phyloP scores from a whole-genome alignment of 2,797 vertebrate species.

The Helarctos malayanus region DNA sequence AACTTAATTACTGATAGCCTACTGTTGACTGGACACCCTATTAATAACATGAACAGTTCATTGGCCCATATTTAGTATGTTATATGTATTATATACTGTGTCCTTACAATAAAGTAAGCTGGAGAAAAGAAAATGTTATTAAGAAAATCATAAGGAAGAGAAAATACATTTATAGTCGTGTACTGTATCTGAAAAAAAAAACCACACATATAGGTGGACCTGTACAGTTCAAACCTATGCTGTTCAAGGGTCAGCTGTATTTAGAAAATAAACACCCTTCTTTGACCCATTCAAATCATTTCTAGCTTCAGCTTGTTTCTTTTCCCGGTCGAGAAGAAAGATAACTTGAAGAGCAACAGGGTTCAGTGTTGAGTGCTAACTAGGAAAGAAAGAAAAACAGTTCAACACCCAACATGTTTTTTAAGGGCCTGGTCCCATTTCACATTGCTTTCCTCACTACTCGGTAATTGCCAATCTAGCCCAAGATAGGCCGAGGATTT shows the following conservation, averaged over 20 bases:
- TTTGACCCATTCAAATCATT: not conserved
- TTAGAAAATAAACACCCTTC: not conserved
- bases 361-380: not conserved
- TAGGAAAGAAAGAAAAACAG: not conserved
- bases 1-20: not conserved
- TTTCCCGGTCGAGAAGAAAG: not conserved
- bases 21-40: not conserved
- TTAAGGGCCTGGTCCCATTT: slow-evolving; percentile 35
- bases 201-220: not conserved
- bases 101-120: not conserved
- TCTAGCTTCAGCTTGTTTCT: not conserved
- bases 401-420: not conserved
- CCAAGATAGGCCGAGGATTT: slow-evolving; percentile 57
- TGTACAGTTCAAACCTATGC: not conserved
- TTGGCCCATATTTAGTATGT: not conserved
- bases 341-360: not conserved
- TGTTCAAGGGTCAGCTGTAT: not conserved
- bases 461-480: slow-evolving; percentile 48
- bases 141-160: not conserved
- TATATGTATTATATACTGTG: not conserved
- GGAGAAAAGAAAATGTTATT: not conserved
- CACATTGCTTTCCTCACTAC: slow-evolving; percentile 54
- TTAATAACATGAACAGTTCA: not conserved
- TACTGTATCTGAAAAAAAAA: not conserved
- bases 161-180: not conserved